Base-by-base conservation (phyloP, 1,140 invertebrate genomes). In the Periplaneta americana region DNA sequence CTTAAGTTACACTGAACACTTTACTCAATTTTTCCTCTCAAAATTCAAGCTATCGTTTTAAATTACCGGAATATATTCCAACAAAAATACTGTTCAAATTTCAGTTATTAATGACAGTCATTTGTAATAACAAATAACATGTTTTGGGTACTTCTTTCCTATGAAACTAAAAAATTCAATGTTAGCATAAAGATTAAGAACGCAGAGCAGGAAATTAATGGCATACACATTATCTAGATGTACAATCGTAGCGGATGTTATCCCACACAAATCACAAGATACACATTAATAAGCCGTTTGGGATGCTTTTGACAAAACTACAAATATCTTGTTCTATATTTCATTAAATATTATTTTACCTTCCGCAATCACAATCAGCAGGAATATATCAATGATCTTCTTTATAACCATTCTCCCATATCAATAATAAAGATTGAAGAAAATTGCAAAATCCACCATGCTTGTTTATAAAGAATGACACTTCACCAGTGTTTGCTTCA, bases 381-480 rank as follows among this genome's bases (percentile, higher is more conserved):
- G 31, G 31, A 35, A 80, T 80, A 80, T 57, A 66, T 80, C 48
- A n/a, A 80, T 31, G 32, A 80, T 80, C 79, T 66, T 80, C 39
- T 28, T 80, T 31, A 80, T 80, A 80, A 80, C 31, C 79, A 80
- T 80, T 57, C 79, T 80, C 48, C 79, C 79, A 80, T 80, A 80
- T 80, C 66, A 80, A 17, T 78, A 32, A 74, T 6, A 13, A 80
- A 80, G 37, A 32, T 9, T 4, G 10, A 66, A 22, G 22, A 34
- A 74, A 78, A n/a, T 15, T n/a, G 36, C 34, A 78, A 39, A 39
- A 36, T 4, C 32, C 75, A 76, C 36, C 28, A 36, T 36, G n/a
- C 22, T 36, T 78, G 36, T 36, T 78, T 36, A 36, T 36, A 31
- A 76, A n/a, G 75, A 76, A 34, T 78, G 34, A 78, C 76, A 78